Evolutionary conservation across 2,888 invertebrate genomes (phyloP), one percentile per base, ranked within the genome.

Genomic region (Hoplodrina blanda): DNA sequence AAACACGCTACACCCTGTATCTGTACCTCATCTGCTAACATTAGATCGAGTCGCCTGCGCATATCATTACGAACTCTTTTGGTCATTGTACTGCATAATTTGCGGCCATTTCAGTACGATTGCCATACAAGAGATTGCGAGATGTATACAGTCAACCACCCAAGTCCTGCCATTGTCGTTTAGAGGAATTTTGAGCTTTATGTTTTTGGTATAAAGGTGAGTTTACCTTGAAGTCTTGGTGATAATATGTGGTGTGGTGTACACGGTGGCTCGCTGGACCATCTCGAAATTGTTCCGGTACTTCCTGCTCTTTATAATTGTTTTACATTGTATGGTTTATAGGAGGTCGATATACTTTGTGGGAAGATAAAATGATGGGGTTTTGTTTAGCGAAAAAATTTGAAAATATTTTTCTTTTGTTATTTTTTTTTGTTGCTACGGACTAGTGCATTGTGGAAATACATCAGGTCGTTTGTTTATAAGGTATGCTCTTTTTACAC

Each of bases 231-330:
- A 11, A 25, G 20, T 54, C 8, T 52, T 37, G 2, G 30, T 62
- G 17, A 41, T 54, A 15, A 37, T 69, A 13, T 57, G 64, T 76
- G 69, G 71, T 72, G 67, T 70, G 85, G 79, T 88, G 62, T 73
- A 76, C 73, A 78, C 79, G 86, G 88, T 83, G 86, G 89, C 82
- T 88, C 88, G 92, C 87, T 92, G 90, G 89, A 92, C 91, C 92
- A 89, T 91, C 92, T 92, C 92, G 88, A 88, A 89, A 90, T 89
- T 80, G 87, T 91, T 91, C 86, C 87, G 88, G 87, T 80, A 80
- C 80, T 87, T 91, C 91, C 91, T 90, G 87, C 84, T 87, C 86
- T 91, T 90, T 90, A 87, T 90, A 81, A 81, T 80, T 82, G 76
- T 83, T 81, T 83, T 46, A 84, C 69, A 82, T 79, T 81, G 81